Evolutionary conservation across 1,140 invertebrate genomes (phyloP).

Genomic region (Panagrolaimus sp.): DNA sequence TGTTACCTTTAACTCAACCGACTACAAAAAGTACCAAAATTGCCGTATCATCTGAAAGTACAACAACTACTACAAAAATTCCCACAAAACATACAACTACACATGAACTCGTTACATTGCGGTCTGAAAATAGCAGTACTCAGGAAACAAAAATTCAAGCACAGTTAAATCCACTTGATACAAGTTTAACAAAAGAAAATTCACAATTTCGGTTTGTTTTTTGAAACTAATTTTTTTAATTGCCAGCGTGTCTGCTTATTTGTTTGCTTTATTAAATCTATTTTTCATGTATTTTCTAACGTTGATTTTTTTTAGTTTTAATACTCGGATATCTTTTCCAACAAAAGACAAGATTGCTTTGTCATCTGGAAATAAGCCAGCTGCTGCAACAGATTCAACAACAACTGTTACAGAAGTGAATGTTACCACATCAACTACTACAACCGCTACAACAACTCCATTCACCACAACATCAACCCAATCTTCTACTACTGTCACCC

Average conservation of each 20-base stretch:
- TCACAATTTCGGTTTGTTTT: conserved; percentile 14
- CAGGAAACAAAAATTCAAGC: not conserved
- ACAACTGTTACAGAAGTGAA: no score
- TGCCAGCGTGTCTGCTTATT: not conserved
- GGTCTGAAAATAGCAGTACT: no score
- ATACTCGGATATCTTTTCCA: conserved; percentile 25
- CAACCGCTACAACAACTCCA: not conserved
- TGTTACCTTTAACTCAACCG: conserved; percentile 8
- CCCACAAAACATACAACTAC: conserved; percentile 12
- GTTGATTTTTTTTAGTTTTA: conserved; percentile 21
- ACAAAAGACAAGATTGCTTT: conserved; percentile 21
- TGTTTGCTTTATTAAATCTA: not conserved
- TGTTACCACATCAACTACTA: no score
- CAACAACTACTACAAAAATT: conserved; percentile 21
- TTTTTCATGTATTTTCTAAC: not conserved
- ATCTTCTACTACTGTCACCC: no score
- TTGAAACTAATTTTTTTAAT: not conserved
- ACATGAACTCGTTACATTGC: not conserved
- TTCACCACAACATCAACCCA: conserved; percentile 3
- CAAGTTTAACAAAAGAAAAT: not conserved
- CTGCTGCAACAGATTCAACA: no score
- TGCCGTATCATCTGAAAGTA: conserved; percentile 14
- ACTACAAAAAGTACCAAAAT: not conserved
- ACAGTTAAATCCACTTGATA: not conserved
- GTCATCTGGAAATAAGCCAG: not conserved